phyloP scores from a whole-genome alignment of 1,140 invertebrate genomes.

The Drosophila arizonae region DNA sequence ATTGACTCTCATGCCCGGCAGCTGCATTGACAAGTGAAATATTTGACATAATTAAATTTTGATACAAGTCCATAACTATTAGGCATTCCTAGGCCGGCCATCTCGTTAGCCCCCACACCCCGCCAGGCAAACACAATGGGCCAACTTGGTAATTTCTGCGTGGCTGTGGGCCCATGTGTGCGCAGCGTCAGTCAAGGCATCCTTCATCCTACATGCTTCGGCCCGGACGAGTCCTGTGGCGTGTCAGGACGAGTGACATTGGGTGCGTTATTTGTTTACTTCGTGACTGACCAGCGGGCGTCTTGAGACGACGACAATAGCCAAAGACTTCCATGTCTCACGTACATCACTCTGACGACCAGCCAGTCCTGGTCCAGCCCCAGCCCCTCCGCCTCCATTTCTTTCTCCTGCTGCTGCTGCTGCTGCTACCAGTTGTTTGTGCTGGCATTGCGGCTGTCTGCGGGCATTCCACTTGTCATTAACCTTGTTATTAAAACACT shows the following conservation, averaged over 20 bases:
- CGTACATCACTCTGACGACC: slow-evolving; percentile 32
- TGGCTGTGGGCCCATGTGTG: background rate
- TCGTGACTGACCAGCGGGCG: slow-evolving; percentile 29
- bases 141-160: background rate
- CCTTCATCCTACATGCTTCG: background rate
- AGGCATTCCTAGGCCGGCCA: slow-evolving; percentile 27
- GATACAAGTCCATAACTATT: slow-evolving; percentile 76
- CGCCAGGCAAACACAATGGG: slow-evolving; percentile 7
- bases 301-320: slow-evolving; percentile 26
- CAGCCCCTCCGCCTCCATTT: background rate
- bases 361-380: slow-evolving; percentile 6
- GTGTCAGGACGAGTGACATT: slow-evolving; percentile 41
- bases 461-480: slow-evolving; percentile 79
- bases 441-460: slow-evolving; percentile 26
- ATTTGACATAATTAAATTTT: slow-evolving; percentile 81
- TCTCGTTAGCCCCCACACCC: slow-evolving; percentile 13
- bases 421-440: slow-evolving; percentile 11
- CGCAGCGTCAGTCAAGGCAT: background rate
- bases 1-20: slow-evolving; percentile 1
- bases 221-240: background rate
- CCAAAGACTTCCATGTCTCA: slow-evolving; percentile 35
- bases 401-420: background rate
- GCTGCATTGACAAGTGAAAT: slow-evolving; percentile 75
- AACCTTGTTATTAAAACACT: slow-evolving; percentile 82
- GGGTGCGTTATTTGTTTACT: slow-evolving; percentile 42